These are phyloP conservation scores for Trogon melanurus DNA, from an alignment of 2,113 vertebrate species.

Conservation along the genomic window DNA sequence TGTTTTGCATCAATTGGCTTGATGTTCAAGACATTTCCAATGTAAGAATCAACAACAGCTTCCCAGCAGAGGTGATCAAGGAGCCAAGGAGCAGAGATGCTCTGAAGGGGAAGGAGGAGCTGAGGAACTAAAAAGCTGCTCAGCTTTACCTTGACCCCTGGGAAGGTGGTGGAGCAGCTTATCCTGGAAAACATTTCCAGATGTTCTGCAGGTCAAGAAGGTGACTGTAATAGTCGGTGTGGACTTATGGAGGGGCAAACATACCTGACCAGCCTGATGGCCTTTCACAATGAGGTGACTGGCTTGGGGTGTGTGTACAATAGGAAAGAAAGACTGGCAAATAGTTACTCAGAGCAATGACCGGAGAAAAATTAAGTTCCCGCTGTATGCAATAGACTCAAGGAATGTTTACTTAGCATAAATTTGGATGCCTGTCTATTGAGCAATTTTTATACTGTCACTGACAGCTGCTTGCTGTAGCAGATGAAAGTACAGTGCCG, in stretches of 20 bases:
- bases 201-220: background rate
- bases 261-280: background rate
- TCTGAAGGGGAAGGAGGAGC: background rate
- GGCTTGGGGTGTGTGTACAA: background rate
- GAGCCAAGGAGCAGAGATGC: background rate
- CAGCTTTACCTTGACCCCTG: background rate
- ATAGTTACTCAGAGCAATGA: background rate
- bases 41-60: background rate
- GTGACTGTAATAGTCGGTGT: fast-evolving
- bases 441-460: background rate
- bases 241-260: background rate
- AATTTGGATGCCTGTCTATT: background rate
- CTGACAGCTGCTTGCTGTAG: constrained; percentile 29
- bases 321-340: background rate
- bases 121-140: background rate
- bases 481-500: constrained; percentile 34
- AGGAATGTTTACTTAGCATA: constrained; percentile 27
- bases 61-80: background rate
- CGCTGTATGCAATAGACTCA: background rate
- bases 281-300: background rate
- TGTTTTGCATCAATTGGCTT: background rate
- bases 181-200: background rate
- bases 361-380: constrained; percentile 4
- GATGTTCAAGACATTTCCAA: background rate
- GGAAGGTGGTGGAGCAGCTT: background rate